Conservation (phyloP, 1,140 invertebrate species). For the Galleria mellonella region DNA sequence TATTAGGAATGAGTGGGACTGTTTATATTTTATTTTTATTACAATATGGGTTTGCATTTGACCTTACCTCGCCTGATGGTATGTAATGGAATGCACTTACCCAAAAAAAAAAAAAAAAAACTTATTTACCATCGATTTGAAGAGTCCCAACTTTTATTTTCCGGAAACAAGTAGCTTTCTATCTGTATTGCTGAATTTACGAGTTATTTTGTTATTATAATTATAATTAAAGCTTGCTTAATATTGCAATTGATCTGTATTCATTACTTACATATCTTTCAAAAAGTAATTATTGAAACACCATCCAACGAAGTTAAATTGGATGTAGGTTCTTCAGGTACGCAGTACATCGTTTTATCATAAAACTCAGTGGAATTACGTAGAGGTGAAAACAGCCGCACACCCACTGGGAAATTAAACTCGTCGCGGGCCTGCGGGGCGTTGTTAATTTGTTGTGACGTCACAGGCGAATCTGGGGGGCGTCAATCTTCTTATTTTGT, state of each 20-base stretch:
- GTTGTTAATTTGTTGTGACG: conserved; percentile 53
- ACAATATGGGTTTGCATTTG: too few species aligned
- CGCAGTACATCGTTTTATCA: conserved; percentile 12
- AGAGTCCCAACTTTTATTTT: too few species aligned
- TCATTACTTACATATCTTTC: background rate
- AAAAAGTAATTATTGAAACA: conserved; percentile 1
- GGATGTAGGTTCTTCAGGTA: conserved; percentile 6
- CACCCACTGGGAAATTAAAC: conserved; percentile 58
- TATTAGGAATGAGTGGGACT: too few species aligned
- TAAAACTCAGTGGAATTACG: conserved; percentile 18
- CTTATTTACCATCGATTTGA: too few species aligned
- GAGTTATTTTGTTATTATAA: too few species aligned
- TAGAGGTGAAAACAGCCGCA: conserved; percentile 27
- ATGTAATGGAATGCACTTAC: too few species aligned
- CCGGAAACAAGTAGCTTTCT: too few species aligned
- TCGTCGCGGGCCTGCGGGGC: conserved; percentile 27
- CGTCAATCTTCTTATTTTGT: background rate
- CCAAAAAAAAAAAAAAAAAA: too few species aligned
- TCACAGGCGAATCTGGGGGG: conserved; percentile 5
- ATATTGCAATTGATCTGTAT: background rate
- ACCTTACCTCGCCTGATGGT: too few species aligned
- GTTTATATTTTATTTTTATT: too few species aligned
- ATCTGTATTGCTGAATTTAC: too few species aligned
- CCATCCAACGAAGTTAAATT: conserved; percentile 2
- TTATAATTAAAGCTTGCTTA: too few species aligned